Conservation (phyloP, 2,888 invertebrate genomes). For the Myopa tessellatipennis region DNA sequence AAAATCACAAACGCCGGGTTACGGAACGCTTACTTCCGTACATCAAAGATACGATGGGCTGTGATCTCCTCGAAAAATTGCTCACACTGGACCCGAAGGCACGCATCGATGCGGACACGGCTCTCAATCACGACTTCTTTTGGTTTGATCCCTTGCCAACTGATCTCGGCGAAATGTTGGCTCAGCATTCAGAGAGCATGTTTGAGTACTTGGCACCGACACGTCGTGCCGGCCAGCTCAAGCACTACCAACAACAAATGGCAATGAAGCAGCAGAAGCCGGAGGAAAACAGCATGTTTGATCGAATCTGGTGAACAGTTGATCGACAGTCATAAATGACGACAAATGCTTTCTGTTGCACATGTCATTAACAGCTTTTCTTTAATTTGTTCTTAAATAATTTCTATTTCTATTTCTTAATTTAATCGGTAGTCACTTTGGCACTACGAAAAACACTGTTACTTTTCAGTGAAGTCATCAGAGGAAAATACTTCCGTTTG, state of each 20-base stretch:
- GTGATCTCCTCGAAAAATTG: slow-evolving; percentile 92
- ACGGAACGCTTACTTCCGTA: slow-evolving; percentile 89
- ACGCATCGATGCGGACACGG: slow-evolving; percentile 88
- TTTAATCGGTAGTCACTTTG: too few relatives aligned
- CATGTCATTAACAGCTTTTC: too few relatives aligned
- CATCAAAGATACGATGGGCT: slow-evolving; percentile 90
- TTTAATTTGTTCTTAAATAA: not conserved
- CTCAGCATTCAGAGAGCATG: slow-evolving; percentile 91
- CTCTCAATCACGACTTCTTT: slow-evolving; percentile 97
- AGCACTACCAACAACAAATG: slow-evolving; percentile 77
- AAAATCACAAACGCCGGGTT: slow-evolving; percentile 86
- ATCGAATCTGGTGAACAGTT: slow-evolving; percentile 79
- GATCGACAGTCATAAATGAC: too few relatives aligned
- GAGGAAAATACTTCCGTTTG: too few relatives aligned
- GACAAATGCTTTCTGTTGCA: too few relatives aligned
- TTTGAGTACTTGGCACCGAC: slow-evolving; percentile 91
- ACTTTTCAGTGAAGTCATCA: too few relatives aligned
- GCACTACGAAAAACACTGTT: too few relatives aligned
- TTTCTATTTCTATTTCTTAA: too few relatives aligned
- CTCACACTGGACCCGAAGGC: slow-evolving; percentile 92
- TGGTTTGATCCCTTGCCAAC: slow-evolving; percentile 98
- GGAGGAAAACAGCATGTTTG: slow-evolving; percentile 86
- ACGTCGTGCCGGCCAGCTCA: slow-evolving; percentile 76
- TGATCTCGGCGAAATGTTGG: slow-evolving; percentile 90
- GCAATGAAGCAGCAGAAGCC: slow-evolving; percentile 70